phyloP scores from a whole-genome alignment of 1,140 invertebrate genomes.

The Alviniconcha marisindica region DNA sequence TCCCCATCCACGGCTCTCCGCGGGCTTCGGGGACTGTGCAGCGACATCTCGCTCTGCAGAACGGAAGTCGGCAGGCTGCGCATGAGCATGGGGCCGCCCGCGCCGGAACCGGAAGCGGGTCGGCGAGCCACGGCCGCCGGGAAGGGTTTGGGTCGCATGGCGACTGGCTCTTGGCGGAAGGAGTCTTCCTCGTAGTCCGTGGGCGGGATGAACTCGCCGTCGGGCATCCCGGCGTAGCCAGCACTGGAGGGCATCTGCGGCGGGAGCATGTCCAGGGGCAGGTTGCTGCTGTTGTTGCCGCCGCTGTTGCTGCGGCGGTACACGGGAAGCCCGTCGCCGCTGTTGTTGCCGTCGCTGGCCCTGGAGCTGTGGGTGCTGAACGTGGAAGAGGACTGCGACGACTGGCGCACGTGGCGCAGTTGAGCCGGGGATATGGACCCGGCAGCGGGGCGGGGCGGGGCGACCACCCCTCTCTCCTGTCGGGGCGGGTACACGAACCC shows the following conservation, averaged over 20 bases:
- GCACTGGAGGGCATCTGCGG: not conserved
- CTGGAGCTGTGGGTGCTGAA: slow-evolving; percentile 53
- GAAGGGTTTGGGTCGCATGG: slow-evolving; percentile 1
- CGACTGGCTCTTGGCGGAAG: not conserved
- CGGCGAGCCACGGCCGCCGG: not conserved
- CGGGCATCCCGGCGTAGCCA: not conserved
- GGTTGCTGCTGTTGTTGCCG: slow-evolving; percentile 5
- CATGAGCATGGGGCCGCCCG: slow-evolving; percentile 38
- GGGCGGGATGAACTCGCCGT: slow-evolving; percentile 49
- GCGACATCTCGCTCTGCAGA: slow-evolving; percentile 46
- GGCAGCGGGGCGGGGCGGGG: not conserved
- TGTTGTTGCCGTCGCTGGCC: slow-evolving; percentile 42
- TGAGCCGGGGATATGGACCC: slow-evolving; percentile 7
- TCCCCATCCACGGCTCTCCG: not conserved
- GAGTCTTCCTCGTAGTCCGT: slow-evolving; percentile 51
- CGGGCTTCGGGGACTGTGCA: not conserved
- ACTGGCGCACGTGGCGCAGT: slow-evolving; percentile 36
- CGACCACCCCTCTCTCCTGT: slow-evolving; percentile 16
- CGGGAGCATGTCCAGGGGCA: not conserved
- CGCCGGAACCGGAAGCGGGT: not conserved
- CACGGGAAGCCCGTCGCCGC: slow-evolving; percentile 17
- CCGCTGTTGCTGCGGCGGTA: slow-evolving; percentile 17
- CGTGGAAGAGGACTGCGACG: slow-evolving; percentile 52
- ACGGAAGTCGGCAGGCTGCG: slow-evolving; percentile 50
- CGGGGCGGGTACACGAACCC: slow-evolving; percentile 54